These are phyloP conservation scores for Thermophis baileyi DNA, from an alignment of 2,113 vertebrate genomes.

Conservation along the genomic window DNA sequence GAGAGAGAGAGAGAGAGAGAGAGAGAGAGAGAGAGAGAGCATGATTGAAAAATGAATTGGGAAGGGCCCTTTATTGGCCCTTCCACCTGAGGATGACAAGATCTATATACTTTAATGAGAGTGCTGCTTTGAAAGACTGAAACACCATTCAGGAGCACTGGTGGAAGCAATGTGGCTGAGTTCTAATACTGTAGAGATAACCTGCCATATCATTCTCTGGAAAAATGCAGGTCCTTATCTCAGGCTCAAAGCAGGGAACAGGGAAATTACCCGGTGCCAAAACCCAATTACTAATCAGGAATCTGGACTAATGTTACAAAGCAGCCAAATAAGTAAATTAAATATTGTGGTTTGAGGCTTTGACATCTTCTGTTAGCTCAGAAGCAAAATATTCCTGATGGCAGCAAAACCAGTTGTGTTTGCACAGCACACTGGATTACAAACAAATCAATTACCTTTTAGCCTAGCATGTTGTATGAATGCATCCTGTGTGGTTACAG, in stretches of 20 bases:
- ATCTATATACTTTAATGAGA: neutral
- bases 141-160: neutral
- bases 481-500: neutral
- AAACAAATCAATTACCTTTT: neutral
- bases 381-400: neutral
- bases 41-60: neutral
- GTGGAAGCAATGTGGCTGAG: neutral
- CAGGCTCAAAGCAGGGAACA: neutral
- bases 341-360: neutral
- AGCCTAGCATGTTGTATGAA: neutral
- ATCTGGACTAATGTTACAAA: neutral
- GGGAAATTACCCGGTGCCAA: neutral
- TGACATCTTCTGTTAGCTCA: neutral
- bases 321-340: neutral
- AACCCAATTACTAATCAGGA: neutral
- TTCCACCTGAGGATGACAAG: neutral
- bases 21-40: no score
- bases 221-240: neutral
- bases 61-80: neutral
- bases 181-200: neutral
- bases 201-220: neutral
- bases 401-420: neutral
- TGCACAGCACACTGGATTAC: neutral
- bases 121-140: neutral
- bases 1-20: no score